Evolutionary conservation across 2,113 vertebrate species (phyloP).

Genomic region (Panthera uncia): DNA sequence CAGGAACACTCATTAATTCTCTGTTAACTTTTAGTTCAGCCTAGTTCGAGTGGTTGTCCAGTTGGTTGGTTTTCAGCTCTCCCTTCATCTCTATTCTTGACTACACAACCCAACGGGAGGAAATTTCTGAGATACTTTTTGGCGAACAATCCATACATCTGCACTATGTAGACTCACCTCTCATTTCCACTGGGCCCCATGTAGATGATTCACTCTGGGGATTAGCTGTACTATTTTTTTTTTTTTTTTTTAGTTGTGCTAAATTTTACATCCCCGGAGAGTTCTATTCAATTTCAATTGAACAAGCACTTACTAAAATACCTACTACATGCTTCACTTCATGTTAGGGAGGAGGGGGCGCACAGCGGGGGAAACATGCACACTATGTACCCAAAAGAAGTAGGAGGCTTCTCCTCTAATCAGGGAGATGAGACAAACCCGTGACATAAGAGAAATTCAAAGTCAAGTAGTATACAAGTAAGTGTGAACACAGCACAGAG

Average conservation of each 20-base stretch:
- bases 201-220: constrained; percentile 40
- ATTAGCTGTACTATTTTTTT: constrained; percentile 17
- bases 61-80: not conserved
- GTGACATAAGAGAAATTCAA: not conserved
- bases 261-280: constrained; percentile 42
- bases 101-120: not conserved
- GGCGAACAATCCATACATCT: not conserved
- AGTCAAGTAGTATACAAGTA: not conserved
- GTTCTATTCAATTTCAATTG: constrained; percentile 15
- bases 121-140: not conserved
- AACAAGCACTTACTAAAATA: constrained; percentile 38
- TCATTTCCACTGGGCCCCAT: not conserved
- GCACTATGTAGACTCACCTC: not conserved
- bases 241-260: constrained; percentile 2
- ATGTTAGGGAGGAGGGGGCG: not conserved
- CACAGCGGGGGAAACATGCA: not conserved
- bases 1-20: not conserved
- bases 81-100: not conserved
- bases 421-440: not conserved
- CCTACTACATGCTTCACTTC: not conserved
- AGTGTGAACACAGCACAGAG: not conserved
- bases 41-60: not conserved
- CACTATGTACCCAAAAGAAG: not conserved
- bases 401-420: not conserved
- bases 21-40: not conserved